Percentiles rank a stretch among this genome's conserved stretches.
Conservation (phyloP, 2,797 vertebrate species). For the Sternotherus odoratus region DNA sequence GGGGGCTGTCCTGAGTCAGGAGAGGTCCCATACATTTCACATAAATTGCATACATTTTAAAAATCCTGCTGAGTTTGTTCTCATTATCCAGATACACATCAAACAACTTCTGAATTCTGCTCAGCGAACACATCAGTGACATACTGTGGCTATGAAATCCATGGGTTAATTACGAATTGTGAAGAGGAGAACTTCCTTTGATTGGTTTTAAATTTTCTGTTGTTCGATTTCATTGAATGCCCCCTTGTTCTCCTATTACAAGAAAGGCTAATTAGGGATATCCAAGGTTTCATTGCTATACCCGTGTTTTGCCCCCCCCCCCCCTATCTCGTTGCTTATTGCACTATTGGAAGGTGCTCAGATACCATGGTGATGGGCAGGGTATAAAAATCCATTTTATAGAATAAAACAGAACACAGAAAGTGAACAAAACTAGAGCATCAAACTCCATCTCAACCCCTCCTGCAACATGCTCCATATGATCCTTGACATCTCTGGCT, state of each 20-base stretch:
- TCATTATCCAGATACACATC: neutral
- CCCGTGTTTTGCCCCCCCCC: neutral
- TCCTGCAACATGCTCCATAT: neutral
- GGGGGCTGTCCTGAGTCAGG: neutral
- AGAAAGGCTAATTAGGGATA: neutral
- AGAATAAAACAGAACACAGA: neutral
- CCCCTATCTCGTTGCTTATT: neutral
- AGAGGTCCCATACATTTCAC: neutral
- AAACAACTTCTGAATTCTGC: neutral
- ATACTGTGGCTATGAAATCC: neutral
- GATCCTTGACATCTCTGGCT: neutral
- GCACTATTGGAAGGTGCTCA: neutral
- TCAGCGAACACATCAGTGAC: neutral
- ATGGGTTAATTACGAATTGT: neutral
- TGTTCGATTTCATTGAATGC: neutral
- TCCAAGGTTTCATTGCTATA: neutral
- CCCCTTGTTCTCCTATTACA: neutral
- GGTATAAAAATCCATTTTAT: neutral
- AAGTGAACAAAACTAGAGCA: neutral
- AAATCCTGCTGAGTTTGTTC: neutral
- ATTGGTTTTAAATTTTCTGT: neutral
- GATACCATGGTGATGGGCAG: neutral
- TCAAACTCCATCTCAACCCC: neutral
- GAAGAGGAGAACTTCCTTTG: neutral
- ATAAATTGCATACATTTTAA: neutral